Evolutionary conservation across 2,888 invertebrate species (phyloP).

Genomic region (Venusia cambrica): DNA sequence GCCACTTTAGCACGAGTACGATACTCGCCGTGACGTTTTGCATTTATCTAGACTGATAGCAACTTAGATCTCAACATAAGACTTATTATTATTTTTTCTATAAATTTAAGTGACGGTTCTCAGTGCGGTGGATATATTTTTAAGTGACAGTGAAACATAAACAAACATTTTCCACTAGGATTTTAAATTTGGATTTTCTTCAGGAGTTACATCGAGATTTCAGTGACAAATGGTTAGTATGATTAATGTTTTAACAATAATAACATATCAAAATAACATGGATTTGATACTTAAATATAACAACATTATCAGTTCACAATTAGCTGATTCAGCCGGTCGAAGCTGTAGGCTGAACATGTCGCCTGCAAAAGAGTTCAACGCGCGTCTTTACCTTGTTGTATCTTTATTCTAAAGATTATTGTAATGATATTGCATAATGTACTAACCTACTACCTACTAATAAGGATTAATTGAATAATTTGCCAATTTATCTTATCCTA

Average conservation of each 20-base stretch:
- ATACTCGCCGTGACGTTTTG: slow-evolving; percentile 56
- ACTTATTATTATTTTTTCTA: slow-evolving; percentile 61
- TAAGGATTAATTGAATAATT: too few species aligned
- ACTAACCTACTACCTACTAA: too few species aligned
- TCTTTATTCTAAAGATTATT: too few species aligned
- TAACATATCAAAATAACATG: slow-evolving; percentile 9
- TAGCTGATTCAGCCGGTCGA: background rate
- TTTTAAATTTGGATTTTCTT: slow-evolving; percentile 60
- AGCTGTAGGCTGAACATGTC: slow-evolving; percentile 21
- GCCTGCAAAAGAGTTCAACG: slow-evolving; percentile 75
- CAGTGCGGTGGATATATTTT: slow-evolving; percentile 67
- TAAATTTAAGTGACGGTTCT: slow-evolving; percentile 68
- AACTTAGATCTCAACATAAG: slow-evolving; percentile 79
- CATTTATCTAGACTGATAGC: slow-evolving; percentile 75
- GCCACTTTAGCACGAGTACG: slow-evolving; percentile 58
- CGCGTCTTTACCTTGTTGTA: slow-evolving; percentile 37
- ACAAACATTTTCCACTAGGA: slow-evolving; percentile 55
- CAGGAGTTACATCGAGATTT: slow-evolving; percentile 44
- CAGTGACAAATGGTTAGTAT: slow-evolving; percentile 55
- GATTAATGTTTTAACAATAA: slow-evolving; percentile 15
- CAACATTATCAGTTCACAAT: too few species aligned
- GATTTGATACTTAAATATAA: slow-evolving; percentile 2
- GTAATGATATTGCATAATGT: slow-evolving; percentile 4
- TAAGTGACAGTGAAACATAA: slow-evolving; percentile 65
- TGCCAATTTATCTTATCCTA: too few species aligned